Evolutionary conservation across 2,113 vertebrate genomes (phyloP).

Genomic region (Eulacestoma nigropectus): DNA sequence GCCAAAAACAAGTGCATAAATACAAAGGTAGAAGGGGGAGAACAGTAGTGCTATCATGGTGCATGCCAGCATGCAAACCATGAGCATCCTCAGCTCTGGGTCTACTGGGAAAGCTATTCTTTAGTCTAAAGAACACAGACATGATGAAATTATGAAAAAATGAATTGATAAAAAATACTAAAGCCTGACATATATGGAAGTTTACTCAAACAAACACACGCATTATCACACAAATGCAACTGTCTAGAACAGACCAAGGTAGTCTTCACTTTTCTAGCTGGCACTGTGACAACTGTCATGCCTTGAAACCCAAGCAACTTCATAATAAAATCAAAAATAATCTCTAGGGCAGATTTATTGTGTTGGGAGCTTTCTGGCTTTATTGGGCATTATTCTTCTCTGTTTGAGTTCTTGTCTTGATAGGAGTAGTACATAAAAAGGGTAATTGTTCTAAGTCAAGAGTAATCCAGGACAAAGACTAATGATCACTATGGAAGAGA

Average conservation of each 20-base stretch:
- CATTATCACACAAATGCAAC: neutral
- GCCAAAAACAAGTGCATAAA: neutral
- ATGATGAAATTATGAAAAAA: neutral
- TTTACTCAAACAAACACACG: neutral
- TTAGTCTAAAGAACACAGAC: neutral
- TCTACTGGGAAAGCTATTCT: neutral
- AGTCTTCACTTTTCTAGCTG: neutral
- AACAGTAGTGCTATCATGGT: neutral
- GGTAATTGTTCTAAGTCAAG: neutral
- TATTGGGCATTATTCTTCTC: neutral
- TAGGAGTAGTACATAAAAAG: neutral
- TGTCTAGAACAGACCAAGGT: neutral
- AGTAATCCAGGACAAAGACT: neutral
- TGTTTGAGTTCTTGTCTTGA: neutral
- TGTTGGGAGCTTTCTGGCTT: neutral
- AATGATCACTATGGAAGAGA: neutral
- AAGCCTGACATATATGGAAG: neutral
- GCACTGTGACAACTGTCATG: neutral
- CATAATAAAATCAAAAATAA: neutral
- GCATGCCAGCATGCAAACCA: neutral
- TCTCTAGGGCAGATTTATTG: neutral
- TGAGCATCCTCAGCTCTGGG: neutral
- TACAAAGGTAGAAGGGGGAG: neutral
- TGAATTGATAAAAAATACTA: neutral
- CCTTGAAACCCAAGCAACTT: neutral